Percentiles rank a stretch among this genome's conserved stretches.
Evolutionary conservation across 1,140 invertebrate genomes (phyloP).

Genomic region (Drosophila sturtevanti): DNA sequence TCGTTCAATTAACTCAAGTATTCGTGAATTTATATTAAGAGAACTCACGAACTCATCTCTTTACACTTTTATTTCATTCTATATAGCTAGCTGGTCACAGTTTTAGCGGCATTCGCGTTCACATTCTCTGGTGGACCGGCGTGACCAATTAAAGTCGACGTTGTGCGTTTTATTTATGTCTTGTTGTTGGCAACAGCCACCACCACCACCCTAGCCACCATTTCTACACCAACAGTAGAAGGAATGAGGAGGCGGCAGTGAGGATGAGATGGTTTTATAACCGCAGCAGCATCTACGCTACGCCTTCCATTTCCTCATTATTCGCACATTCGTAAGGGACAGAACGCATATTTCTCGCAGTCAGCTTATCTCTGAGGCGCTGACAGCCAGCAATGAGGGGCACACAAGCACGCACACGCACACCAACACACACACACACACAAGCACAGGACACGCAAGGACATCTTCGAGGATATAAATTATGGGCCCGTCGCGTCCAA

Average conservation of each 20-base stretch:
- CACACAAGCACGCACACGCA: slow-evolving; percentile 12
- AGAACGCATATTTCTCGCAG: slow-evolving; percentile 70
- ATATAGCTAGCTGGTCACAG: slow-evolving; percentile 49
- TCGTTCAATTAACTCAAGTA: too few species aligned
- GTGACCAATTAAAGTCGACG: slow-evolving; percentile 76
- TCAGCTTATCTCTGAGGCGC: slow-evolving; percentile 74
- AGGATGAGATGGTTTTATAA: slow-evolving; percentile 26
- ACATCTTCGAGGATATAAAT: slow-evolving; percentile 75
- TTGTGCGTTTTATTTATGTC: slow-evolving; percentile 74
- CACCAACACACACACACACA: slow-evolving; percentile 15
- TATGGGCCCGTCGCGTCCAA: slow-evolving; percentile 70
- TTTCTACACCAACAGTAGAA: too few species aligned
- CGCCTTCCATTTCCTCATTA: slow-evolving; percentile 74
- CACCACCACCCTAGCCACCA: not conserved
- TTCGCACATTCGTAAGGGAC: slow-evolving; percentile 68
- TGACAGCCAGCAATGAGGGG: slow-evolving; percentile 68
- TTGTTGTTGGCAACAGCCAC: slow-evolving; percentile 38
- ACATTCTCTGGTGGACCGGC: slow-evolving; percentile 56
- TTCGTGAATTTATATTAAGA: not conserved
- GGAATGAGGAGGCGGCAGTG: too few species aligned
- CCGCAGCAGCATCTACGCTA: slow-evolving; percentile 58
- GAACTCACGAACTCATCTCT: slow-evolving; percentile 25
- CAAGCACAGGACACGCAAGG: slow-evolving; percentile 42
- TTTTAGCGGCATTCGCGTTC: slow-evolving; percentile 35
- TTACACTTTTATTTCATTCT: not conserved